phyloP scores from a whole-genome alignment of 2,888 invertebrate genomes.

The Iselma pallidipennis region DNA sequence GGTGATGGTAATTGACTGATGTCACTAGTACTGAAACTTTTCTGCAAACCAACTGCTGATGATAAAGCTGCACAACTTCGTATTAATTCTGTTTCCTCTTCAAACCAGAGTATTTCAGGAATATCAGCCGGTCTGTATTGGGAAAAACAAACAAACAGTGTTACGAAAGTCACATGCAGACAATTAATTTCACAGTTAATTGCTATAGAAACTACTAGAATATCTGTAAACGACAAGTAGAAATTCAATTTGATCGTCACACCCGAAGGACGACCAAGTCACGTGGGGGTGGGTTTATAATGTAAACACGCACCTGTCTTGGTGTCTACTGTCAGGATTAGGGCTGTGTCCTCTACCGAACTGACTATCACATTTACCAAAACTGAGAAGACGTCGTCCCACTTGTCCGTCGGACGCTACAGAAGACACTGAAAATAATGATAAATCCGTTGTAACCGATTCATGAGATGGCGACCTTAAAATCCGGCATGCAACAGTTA shows the following conservation, averaged over 20 bases:
- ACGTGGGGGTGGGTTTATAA: neutral
- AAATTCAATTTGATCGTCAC: no score
- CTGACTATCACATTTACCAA: constrained; percentile 59
- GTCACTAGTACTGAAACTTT: constrained; percentile 83
- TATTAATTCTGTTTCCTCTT: constrained; percentile 78
- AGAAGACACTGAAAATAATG: constrained; percentile 72
- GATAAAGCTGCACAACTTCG: constrained; percentile 80
- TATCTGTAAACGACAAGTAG: no score
- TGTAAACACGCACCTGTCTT: constrained; percentile 37
- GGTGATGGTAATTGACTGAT: constrained; percentile 66
- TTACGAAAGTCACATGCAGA: neutral
- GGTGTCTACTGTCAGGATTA: constrained; percentile 64
- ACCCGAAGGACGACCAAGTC: no score
- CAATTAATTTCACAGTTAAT: constrained; percentile 4
- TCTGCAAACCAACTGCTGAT: constrained; percentile 77
- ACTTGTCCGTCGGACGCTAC: constrained; percentile 61
- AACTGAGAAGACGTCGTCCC: constrained; percentile 55
- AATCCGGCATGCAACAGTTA: constrained; percentile 65
- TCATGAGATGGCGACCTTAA: constrained; percentile 81
- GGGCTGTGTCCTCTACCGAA: constrained; percentile 69
- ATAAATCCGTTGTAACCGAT: constrained; percentile 81
- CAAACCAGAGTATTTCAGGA: constrained; percentile 68
- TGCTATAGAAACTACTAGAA: no score
- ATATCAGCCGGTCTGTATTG: constrained; percentile 62
- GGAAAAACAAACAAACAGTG: neutral